Percentiles rank a stretch among this genome's conserved stretches.
Conservation (phyloP, 2,113 vertebrate species). For the Gambusia affinis region DNA sequence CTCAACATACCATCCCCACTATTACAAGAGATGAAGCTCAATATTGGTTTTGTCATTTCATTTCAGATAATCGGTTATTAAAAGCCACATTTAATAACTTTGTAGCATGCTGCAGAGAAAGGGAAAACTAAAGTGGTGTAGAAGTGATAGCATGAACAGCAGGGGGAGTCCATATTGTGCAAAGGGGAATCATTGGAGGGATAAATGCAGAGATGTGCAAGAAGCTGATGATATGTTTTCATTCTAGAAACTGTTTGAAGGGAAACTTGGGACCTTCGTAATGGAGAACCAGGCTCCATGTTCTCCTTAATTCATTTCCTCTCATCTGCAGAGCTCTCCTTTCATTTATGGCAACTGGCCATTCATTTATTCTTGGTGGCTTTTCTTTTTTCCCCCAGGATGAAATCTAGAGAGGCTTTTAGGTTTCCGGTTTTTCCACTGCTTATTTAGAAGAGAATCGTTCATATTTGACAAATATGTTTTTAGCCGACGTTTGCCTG, state of each 20-base stretch:
- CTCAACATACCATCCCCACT: background rate
- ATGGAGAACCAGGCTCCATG: too few relatives aligned
- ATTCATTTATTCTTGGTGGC: background rate
- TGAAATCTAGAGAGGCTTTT: background rate
- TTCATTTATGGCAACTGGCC: too few relatives aligned
- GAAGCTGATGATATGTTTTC: background rate
- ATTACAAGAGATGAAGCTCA: background rate
- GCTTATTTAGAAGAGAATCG: too few relatives aligned
- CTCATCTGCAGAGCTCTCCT: too few relatives aligned
- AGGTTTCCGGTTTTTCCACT: too few relatives aligned
- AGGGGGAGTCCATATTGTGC: background rate
- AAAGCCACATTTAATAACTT: background rate
- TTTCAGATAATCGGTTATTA: background rate
- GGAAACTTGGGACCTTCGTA: too few relatives aligned
- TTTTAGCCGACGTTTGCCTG: too few relatives aligned
- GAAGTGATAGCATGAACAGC: background rate
- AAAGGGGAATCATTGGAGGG: background rate
- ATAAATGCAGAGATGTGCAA: background rate
- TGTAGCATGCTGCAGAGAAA: background rate
- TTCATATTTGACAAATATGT: too few relatives aligned
- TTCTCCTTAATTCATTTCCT: too few relatives aligned
- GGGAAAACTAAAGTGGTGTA: background rate
- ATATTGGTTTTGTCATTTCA: background rate
- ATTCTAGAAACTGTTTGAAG: background rate
- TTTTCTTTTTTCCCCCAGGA: background rate